phyloP scores from a whole-genome alignment of 2,113 vertebrate genomes.

The Recurvirostra avosetta region DNA sequence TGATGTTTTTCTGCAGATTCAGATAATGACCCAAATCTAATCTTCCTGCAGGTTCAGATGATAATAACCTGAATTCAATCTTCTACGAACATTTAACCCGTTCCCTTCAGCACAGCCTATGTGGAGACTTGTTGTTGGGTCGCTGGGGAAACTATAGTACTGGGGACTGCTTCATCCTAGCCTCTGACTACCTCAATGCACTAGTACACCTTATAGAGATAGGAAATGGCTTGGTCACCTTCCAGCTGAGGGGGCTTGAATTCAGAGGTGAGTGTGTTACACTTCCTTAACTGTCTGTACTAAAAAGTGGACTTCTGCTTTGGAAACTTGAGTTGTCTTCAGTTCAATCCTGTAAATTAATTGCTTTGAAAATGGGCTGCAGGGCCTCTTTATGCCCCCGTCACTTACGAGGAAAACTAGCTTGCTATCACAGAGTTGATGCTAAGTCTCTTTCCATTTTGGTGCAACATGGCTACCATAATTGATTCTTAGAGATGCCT shows the following conservation, averaged over 20 bases:
- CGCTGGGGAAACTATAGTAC: conserved; percentile 88
- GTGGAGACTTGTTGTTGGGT: conserved; percentile 85
- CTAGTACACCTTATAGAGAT: conserved; percentile 90
- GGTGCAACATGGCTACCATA: not conserved
- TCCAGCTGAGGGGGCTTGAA: conserved; percentile 88
- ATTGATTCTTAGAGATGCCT: not conserved
- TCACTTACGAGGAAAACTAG: not conserved
- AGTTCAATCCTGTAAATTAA: not conserved
- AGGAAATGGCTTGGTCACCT: conserved; percentile 87
- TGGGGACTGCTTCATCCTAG: conserved; percentile 91
- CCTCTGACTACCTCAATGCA: conserved; percentile 91
- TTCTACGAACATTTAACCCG: conserved; percentile 91
- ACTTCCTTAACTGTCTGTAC: not conserved
- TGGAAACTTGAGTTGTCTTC: not conserved
- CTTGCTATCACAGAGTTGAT: not conserved
- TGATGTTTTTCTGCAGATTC: not conserved
- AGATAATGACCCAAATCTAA: conserved; percentile 76
- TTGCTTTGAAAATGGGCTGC: not conserved
- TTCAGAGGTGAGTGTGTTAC: conserved; percentile 80
- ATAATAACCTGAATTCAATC: conserved; percentile 92
- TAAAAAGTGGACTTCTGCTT: not conserved
- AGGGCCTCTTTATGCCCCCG: not conserved
- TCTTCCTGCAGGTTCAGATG: conserved; percentile 85
- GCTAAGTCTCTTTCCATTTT: not conserved
- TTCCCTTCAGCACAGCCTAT: conserved; percentile 87